Percentiles rank a stretch among this genome's conserved stretches.
Evolutionary conservation across 1,140 invertebrate species (phyloP).

Genomic region (Lycorma delicatula): DNA sequence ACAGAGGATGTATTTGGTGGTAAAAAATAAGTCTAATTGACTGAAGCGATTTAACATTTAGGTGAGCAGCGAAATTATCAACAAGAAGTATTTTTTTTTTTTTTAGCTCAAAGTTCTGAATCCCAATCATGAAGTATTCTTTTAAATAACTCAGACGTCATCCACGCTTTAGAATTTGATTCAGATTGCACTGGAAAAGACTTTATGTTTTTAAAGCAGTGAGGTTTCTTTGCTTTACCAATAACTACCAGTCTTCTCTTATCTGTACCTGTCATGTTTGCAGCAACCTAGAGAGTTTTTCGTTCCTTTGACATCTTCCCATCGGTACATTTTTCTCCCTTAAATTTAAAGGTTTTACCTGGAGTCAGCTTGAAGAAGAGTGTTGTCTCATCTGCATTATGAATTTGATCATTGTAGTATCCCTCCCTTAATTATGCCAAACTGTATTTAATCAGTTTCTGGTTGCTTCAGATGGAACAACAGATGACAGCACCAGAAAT

Average conservation of each 20-base stretch:
- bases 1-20: too few relatives aligned
- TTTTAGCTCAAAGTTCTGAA: background rate
- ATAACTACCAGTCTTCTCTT: conserved; percentile 44
- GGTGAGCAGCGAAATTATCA: conserved; percentile 37
- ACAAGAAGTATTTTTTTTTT: conserved; percentile 29
- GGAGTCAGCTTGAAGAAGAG: conserved; percentile 37
- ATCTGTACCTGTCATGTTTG: conserved; percentile 31
- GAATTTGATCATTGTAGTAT: conserved; percentile 36
- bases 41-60: too few relatives aligned
- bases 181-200: conserved; percentile 7
- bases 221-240: conserved; percentile 12
- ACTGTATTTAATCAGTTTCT: too few relatives aligned
- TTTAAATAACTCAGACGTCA: conserved; percentile 32
- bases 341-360: conserved; percentile 32
- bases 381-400: conserved; percentile 38
- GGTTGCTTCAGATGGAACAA: too few relatives aligned
- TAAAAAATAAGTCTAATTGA: too few relatives aligned
- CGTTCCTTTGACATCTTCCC: conserved; percentile 38
- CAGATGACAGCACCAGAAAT: too few relatives aligned
- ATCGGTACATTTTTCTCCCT: conserved; percentile 32
- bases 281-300: conserved; percentile 33
- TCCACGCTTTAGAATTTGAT: conserved; percentile 15
- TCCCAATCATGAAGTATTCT: conserved; percentile 33
- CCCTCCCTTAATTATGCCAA: too few relatives aligned
- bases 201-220: conserved; percentile 15